phyloP scores from a whole-genome alignment of 1,140 invertebrate genomes.

The Parasteatoda tepidariorum region DNA sequence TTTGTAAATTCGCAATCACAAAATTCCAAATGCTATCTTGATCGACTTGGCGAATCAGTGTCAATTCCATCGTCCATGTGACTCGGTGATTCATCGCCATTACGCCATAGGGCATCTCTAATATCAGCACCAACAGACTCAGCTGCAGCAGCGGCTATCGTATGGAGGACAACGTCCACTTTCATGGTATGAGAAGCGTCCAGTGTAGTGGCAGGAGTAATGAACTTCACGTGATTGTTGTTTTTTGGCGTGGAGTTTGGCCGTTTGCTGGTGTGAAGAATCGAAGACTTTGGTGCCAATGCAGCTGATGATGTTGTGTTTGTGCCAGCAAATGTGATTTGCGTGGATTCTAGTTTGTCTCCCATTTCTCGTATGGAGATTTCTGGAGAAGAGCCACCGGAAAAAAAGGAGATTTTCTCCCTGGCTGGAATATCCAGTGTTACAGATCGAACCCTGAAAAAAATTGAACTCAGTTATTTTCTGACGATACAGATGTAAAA shows the following conservation, averaged over 20 bases:
- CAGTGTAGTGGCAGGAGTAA: slow-evolving; percentile 15
- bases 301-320: background rate
- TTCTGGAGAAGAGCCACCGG: slow-evolving; percentile 47
- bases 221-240: slow-evolving; percentile 52
- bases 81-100: background rate
- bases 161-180: slow-evolving; percentile 43
- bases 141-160: slow-evolving; percentile 32
- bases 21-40: no score
- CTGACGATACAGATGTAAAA: no score
- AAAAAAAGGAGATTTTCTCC: slow-evolving; percentile 43
- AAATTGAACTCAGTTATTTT: no score
- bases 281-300: background rate
- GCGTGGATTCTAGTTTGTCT: slow-evolving; percentile 13
- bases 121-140: slow-evolving; percentile 25
- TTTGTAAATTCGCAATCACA: no score
- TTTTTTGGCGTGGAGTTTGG: background rate
- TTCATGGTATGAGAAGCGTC: slow-evolving; percentile 40
- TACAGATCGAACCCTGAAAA: slow-evolving; percentile 42
- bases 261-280: background rate
- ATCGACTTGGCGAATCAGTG: no score
- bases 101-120: background rate
- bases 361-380: slow-evolving; percentile 25
- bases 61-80: no score
- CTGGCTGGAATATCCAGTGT: slow-evolving; percentile 39
- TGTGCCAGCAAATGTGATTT: slow-evolving; percentile 2